A percentile compares a stretch with the other conserved stretches of the same genome.
Conservation (phyloP, 1,140 invertebrate species). For the Tribolium castaneum region DNA sequence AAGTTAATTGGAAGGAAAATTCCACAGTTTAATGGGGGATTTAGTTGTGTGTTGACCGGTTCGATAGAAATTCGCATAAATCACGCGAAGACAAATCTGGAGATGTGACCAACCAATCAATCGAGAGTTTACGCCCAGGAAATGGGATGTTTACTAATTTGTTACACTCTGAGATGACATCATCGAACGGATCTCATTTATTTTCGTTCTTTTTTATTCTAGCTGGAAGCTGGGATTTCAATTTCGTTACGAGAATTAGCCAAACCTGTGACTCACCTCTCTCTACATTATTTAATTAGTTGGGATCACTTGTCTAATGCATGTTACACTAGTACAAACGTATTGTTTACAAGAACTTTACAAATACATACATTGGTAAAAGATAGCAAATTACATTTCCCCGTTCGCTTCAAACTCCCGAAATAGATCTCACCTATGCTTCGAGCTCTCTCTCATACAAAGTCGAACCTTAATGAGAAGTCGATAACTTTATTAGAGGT, state of each 20-base stretch:
- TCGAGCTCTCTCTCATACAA: not conserved
- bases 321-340: not conserved
- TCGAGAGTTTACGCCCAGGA: not conserved
- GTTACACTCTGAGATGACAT: not conserved
- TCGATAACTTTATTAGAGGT: not conserved
- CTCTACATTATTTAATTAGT: not conserved
- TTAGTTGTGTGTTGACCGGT: not conserved
- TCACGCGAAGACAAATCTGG: constrained; percentile 7
- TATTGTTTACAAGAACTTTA: not conserved
- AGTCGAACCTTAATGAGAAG: not conserved
- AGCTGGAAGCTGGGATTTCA: not conserved
- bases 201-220: not conserved
- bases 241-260: not conserved
- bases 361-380: not conserved
- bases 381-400: not conserved
- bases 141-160: constrained; percentile 9
- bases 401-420: not conserved
- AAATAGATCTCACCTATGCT: not conserved
- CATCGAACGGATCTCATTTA: not conserved
- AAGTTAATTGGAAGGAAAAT: not conserved
- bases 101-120: not conserved
- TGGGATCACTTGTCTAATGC: not conserved
- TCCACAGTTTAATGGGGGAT: not conserved
- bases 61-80: not conserved
- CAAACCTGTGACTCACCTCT: not conserved